Base-by-base conservation (phyloP, 2,797 vertebrate species). In the Sebastes cheni region DNA sequence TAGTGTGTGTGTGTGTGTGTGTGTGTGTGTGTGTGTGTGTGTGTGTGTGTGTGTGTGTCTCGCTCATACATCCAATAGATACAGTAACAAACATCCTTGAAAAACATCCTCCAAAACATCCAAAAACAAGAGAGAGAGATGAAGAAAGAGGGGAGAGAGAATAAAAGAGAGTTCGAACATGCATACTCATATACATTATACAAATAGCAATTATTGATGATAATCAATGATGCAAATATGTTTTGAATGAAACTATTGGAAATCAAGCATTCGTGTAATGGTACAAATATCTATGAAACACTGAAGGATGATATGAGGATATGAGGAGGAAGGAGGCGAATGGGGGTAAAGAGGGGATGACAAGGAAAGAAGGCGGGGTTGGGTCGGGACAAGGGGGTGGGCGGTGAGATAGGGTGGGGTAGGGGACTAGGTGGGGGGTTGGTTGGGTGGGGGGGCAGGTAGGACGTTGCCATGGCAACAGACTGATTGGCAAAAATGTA, bases 401-500 rank as follows among this genome's bases (percentile, higher is more conserved):
- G 34, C 34, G 30, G 29, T 6, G 29, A 29, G 29, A 60, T 4
- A 20, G 59, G 54, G 36, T n/a, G 20, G 50, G 64, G 61, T 29
- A 12, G 20, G 13, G 22, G 22, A 22, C 8, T 39, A 50, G 46
- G 46, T 50, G 66, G 67, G 58, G 54, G 46, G 50, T 16, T 20
- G 50, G 18, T 7, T 50, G 42, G 42, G 42, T 18, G 13, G 12
- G 30, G 60, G 66, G 69, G 96, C 95, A 96, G 95, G 95, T 96
- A 95, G 90, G 89, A 93, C 64, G 97, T 98, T 96, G 92, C 97
- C 96, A 97, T 97, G 94, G 98, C 96, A 99, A 99, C 97, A 97
- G 97, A 97, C 97, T 98, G 97, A 99, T 99, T 99, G 98, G 97
- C 97, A 61, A 61, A 59, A 98, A 97, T 97, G 97, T 97, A 97